These are phyloP conservation scores for Oriolus oriolus DNA, from an alignment of 2,113 vertebrate species.

Conservation along the genomic window DNA sequence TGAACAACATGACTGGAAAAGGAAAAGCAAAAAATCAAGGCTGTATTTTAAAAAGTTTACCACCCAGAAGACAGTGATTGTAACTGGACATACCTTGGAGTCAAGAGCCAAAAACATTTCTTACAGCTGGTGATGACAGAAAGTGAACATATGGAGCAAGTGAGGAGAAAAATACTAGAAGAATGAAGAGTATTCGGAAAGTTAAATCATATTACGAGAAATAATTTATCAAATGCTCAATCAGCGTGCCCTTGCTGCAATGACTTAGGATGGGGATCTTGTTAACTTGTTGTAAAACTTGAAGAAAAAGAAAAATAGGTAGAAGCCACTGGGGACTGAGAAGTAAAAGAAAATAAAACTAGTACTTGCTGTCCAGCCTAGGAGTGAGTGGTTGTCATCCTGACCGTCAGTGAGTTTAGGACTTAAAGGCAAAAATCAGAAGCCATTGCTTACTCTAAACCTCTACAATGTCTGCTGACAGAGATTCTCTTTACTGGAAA, in stretches of 20 bases:
- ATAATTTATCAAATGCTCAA: slow-evolving; percentile 23
- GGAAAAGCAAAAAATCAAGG: neutral
- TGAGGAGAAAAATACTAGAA: neutral
- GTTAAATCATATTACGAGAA: slow-evolving; percentile 1
- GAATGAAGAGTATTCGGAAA: slow-evolving; percentile 10
- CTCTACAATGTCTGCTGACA: neutral
- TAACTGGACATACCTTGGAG: neutral
- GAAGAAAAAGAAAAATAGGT: neutral
- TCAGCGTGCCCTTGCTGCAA: neutral
- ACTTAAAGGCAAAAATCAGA: neutral
- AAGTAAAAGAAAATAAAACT: neutral
- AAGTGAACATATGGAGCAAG: slow-evolving; percentile 40
- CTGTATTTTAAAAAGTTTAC: neutral
- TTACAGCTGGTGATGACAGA: slow-evolving; percentile 10
- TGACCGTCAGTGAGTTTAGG: neutral
- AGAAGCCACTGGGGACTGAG: neutral
- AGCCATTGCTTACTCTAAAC: neutral
- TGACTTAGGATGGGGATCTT: neutral
- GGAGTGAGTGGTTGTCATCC: neutral
- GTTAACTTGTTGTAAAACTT: neutral
- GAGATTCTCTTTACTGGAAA: neutral
- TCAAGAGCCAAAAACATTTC: slow-evolving; percentile 1
- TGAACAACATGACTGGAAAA: neutral
- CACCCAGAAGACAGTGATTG: neutral
- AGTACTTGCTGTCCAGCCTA: neutral